phyloP scores from a whole-genome alignment of 2,797 vertebrate species.

The Zalophus californianus region DNA sequence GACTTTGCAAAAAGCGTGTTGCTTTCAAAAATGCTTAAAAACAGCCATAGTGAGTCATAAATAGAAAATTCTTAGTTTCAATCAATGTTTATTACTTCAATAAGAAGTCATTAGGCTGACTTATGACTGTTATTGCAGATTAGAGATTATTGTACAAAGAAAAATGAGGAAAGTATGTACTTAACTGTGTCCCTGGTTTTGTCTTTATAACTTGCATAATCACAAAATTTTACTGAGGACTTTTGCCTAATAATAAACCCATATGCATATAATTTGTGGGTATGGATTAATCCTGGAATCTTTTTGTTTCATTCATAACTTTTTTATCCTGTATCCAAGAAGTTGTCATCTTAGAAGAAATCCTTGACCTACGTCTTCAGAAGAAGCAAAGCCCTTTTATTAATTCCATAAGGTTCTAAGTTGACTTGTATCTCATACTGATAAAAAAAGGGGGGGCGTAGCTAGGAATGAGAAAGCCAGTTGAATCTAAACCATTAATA shows the following conservation, averaged over 20 bases:
- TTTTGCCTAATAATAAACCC: not conserved
- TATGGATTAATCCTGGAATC: not conserved
- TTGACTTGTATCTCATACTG: not conserved
- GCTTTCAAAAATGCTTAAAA: slow-evolving; percentile 36
- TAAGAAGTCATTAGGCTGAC: not conserved
- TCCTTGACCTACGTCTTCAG: not conserved
- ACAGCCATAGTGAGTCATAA: not conserved
- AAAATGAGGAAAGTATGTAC: not conserved
- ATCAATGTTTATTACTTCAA: slow-evolving; percentile 17
- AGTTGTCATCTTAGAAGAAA: not conserved
- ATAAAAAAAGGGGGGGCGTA: not conserved
- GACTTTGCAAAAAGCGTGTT: slow-evolving; percentile 2
- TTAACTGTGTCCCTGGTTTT: not conserved
- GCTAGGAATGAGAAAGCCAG: not conserved
- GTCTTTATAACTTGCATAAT: not conserved
- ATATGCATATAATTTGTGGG: not conserved
- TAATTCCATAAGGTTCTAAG: not conserved
- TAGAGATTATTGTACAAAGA: not conserved
- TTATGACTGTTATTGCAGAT: not conserved
- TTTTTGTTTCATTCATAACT: not conserved
- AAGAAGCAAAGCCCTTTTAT: not conserved
- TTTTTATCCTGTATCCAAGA: not conserved
- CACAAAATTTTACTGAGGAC: not conserved
- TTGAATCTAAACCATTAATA: slow-evolving; percentile 19
- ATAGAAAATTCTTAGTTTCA: not conserved